Base-by-base conservation (phyloP, 2,797 vertebrate species). In the Acipenser ruthenus region DNA sequence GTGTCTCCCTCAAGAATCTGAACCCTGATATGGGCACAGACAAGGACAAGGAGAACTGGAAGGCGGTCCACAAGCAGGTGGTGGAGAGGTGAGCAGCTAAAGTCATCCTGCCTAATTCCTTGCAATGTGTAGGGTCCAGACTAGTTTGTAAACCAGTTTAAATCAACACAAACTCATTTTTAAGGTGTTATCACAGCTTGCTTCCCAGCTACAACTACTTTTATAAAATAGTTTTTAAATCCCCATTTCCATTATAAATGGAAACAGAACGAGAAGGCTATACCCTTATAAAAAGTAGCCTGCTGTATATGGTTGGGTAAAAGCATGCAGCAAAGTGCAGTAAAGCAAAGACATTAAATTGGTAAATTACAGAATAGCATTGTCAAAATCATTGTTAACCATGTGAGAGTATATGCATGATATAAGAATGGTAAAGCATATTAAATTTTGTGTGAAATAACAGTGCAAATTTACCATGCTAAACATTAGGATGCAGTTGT, bases 31-130 rank as follows among this genome's bases (percentile, higher is more conserved):
- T 98, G 78, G 96, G 95, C 58, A 77, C 79, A 8, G 95, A 94
- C 0, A 75, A 71, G 50, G 97, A 99, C 79, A 83, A 86, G 63
- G 95, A 98, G 63, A 82, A 95, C 62, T 99, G 97, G 96, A 98
- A 94, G 75, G 80, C 78, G 0, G 84, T 99, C 66, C 97, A 99
- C 72, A 98, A 95, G 80, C 75, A 87, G 79, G 95, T 99, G 2
- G 95, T 99, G 37, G 95, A 94, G 60, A 96, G 96, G 96, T 98
- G 78, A 89, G 84, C 37, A 37, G 37, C 37, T 37, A 4, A 37
- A 4, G 37, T 37, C 37, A 37, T 37, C 4, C 37, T 5, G 4
- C 37, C 37, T 37, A 37, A 37, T 37, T 37, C 37, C 37, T 1
- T 37, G 37, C 37, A 37, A 37, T 37, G 37, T 37, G 3, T 37